phyloP scores from a whole-genome alignment of 1,140 invertebrate species.

The Zophobas atratus region DNA sequence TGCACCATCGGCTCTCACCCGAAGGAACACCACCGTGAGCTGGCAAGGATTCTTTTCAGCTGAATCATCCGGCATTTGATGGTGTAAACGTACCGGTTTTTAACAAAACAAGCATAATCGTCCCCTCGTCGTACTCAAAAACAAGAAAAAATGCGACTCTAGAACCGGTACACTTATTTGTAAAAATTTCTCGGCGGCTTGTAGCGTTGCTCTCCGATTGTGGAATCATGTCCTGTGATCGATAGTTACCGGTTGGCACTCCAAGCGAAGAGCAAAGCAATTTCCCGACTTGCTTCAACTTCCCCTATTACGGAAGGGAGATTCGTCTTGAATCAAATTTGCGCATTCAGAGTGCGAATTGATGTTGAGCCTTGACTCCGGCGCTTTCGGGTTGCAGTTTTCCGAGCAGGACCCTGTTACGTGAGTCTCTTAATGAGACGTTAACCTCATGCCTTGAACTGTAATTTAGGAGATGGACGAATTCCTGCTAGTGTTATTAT shows the following conservation, averaged over 20 bases:
- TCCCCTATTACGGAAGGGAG: background rate
- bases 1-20: background rate
- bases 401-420: no score
- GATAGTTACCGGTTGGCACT: conserved; percentile 1
- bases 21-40: conserved; percentile 5
- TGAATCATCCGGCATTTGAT: conserved; percentile 21
- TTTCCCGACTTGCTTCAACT: conserved; percentile 9
- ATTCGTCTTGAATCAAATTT: background rate
- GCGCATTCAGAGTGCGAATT: no score
- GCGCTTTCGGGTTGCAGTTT: no score
- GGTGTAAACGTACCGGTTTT: conserved; percentile 13
- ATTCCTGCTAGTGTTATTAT: no score
- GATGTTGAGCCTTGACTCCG: no score
- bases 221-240: background rate
- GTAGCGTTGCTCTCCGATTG: background rate
- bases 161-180: no score
- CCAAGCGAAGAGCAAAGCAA: conserved; percentile 4
- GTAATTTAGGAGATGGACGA: no score
- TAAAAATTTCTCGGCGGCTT: background rate
- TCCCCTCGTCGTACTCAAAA: background rate
- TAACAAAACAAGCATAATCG: background rate
- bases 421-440: no score
- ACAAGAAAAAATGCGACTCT: background rate
- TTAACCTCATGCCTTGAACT: no score
- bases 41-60: conserved; percentile 8